Evolutionary conservation across 30 jellyfish, hydroid and myxozoan species (phyloP).

Genomic region (Turritopsis rubra): DNA sequence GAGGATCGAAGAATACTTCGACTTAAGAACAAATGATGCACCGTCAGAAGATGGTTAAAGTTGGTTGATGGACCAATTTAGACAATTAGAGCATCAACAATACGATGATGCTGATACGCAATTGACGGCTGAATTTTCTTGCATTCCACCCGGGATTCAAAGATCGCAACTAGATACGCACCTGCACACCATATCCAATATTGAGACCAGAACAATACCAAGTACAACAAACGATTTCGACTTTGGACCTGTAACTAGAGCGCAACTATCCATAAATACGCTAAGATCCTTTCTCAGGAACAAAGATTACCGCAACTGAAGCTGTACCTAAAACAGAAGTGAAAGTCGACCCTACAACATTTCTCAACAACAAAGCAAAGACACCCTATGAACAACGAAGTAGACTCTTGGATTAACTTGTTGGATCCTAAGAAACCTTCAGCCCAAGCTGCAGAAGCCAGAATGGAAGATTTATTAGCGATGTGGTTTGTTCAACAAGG

Average conservation of each 20-base stretch:
- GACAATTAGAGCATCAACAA: background rate
- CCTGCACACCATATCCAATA: background rate
- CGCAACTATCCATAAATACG: no score
- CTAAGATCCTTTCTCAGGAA: background rate
- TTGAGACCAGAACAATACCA: background rate
- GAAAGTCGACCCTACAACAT: background rate
- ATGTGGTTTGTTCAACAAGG: slow-evolving; percentile 6
- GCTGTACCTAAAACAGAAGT: background rate
- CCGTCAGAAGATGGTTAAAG: background rate
- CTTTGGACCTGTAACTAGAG: no score
- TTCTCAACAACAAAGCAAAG: background rate
- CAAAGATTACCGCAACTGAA: background rate
- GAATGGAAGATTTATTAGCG: background rate
- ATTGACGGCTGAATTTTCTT: background rate
- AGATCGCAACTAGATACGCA: background rate
- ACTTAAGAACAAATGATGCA: background rate
- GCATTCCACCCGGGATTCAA: background rate
- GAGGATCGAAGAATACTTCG: background rate
- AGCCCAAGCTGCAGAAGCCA: background rate
- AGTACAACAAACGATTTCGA: no score
- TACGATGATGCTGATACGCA: background rate
- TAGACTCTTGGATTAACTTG: background rate
- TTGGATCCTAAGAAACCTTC: background rate
- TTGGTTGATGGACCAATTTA: slow-evolving; percentile 6
- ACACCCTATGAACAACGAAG: background rate